Conservation (phyloP, 2,113 vertebrate species). For the Esox niger region DNA sequence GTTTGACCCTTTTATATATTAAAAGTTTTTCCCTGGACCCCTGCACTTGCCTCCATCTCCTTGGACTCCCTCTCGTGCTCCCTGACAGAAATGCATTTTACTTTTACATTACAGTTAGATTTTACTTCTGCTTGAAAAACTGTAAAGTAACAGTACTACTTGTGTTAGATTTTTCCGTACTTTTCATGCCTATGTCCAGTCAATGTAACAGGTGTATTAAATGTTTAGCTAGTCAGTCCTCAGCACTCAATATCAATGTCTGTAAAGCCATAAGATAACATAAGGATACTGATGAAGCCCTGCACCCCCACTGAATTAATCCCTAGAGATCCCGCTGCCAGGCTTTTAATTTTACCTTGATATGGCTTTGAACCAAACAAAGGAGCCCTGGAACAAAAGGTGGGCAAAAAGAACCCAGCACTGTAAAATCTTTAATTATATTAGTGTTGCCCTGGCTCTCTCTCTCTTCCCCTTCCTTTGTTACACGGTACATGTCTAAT, state of each 20-base stretch:
- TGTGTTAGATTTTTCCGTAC: no score
- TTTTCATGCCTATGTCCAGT: neutral
- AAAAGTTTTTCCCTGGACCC: no score
- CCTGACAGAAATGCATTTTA: no score
- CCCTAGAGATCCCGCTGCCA: conserved; percentile 29
- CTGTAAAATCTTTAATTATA: conserved; percentile 45
- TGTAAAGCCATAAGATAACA: conserved; percentile 31
- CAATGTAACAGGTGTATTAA: conserved; percentile 13
- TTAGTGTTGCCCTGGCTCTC: conserved; percentile 10
- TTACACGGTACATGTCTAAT: conserved; percentile 52
- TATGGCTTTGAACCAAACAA: conserved; percentile 26
- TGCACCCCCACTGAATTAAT: conserved; percentile 29
- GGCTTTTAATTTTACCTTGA: conserved; percentile 20
- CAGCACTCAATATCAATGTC: conserved; percentile 15
- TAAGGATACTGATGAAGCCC: conserved; percentile 23
- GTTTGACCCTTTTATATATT: no score
- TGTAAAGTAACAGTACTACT: no score
- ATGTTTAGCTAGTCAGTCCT: neutral
- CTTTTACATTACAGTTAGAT: no score
- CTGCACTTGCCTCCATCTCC: no score
- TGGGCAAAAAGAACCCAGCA: conserved; percentile 22
- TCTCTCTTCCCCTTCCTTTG: conserved; percentile 1
- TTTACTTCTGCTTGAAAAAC: no score
- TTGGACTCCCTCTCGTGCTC: no score
- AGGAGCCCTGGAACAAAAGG: neutral